Evolutionary conservation across 2,888 invertebrate genomes (phyloP).

Genomic region (Cantharis flavilabris): DNA sequence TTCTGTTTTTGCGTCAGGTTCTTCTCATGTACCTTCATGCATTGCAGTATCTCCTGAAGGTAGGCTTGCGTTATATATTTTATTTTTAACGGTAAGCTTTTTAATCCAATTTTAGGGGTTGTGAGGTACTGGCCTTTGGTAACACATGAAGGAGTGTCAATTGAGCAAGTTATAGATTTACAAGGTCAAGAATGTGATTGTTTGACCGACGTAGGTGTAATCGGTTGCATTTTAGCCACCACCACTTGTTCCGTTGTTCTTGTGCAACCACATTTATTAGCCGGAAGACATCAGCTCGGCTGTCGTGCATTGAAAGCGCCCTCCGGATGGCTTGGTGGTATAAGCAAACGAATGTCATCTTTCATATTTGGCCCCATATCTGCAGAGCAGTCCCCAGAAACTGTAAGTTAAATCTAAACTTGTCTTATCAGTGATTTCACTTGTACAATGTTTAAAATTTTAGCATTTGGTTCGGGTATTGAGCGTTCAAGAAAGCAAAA

Average conservation of each 20-base stretch:
- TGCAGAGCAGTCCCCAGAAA: slow-evolving; percentile 64
- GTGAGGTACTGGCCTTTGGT: slow-evolving; percentile 91
- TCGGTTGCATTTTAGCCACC: slow-evolving; percentile 85
- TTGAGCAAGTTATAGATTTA: slow-evolving; percentile 83
- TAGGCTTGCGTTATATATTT: slow-evolving; percentile 36
- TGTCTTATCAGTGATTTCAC: no score
- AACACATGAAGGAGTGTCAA: slow-evolving; percentile 83
- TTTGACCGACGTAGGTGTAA: slow-evolving; percentile 67
- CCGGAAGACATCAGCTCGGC: slow-evolving; percentile 70
- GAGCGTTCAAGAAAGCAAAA: slow-evolving; percentile 54
- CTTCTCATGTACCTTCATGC: slow-evolving; percentile 73
- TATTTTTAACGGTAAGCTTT: neutral
- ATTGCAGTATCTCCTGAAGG: slow-evolving; percentile 94
- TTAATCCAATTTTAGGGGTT: slow-evolving; percentile 60
- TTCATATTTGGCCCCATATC: slow-evolving; percentile 79
- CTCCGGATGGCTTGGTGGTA: slow-evolving; percentile 84
- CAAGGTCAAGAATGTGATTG: slow-evolving; percentile 87
- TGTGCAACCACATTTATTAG: slow-evolving; percentile 65
- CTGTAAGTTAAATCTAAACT: slow-evolving; percentile 58
- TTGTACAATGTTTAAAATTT: slow-evolving; percentile 8
- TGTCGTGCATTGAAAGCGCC: slow-evolving; percentile 74
- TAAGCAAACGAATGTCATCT: slow-evolving; percentile 79
- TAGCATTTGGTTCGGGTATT: slow-evolving; percentile 72
- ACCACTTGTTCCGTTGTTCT: slow-evolving; percentile 88
- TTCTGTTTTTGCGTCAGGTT: slow-evolving; percentile 67